Evolutionary conservation across 2,113 vertebrate species (phyloP), one percentile per base, ranked within the genome.

Genomic region (Pelusios castaneus): DNA sequence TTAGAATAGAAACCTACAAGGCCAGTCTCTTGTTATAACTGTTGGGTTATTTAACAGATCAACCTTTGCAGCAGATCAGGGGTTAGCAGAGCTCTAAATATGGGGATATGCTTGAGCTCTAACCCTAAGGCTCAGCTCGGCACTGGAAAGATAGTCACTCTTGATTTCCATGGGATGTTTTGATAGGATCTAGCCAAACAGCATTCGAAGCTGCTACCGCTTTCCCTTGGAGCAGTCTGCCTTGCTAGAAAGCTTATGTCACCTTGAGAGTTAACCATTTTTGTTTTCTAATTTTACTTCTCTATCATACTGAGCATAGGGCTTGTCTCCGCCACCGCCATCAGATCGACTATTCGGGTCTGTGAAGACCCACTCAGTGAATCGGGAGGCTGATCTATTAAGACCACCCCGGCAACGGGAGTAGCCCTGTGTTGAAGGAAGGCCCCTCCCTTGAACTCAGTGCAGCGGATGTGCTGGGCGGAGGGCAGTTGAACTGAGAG

Each of bases 121-220:
- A 29, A 34, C 41, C 7, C 8, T 41, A 52, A 56, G 3, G 45
- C n/a, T 5, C 29, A 38, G 7, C 52, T 0, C 34, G 3, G 7
- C 63, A 22, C 22, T 12, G 10, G 70, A 21, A 52, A 77, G 60
- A 24, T 2, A 17, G 12, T 2, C 7, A 0, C 55, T 75, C 22
- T 19, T 0, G 0, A 3, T 67, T 85, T 82, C 80, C 43, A 11
- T 19, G 13, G 6, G 12, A 51, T 5, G 8, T 54, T 84, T 67
- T 2, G 1, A 0, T 25, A 43, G 49, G 67, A 4, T 2, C 10
- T 41, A 2, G 3, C 41, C 21, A 47, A 67, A 34, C 1, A 2
- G 10, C 1, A 2, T 43, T 89, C 22, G 10, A 3, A 1, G 29
- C 22, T 56, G 38, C 22, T 78, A 22, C n/a, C 5, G 24, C 34